Base-by-base conservation (phyloP, 2,113 vertebrate genomes). In the Grantiella picta region DNA sequence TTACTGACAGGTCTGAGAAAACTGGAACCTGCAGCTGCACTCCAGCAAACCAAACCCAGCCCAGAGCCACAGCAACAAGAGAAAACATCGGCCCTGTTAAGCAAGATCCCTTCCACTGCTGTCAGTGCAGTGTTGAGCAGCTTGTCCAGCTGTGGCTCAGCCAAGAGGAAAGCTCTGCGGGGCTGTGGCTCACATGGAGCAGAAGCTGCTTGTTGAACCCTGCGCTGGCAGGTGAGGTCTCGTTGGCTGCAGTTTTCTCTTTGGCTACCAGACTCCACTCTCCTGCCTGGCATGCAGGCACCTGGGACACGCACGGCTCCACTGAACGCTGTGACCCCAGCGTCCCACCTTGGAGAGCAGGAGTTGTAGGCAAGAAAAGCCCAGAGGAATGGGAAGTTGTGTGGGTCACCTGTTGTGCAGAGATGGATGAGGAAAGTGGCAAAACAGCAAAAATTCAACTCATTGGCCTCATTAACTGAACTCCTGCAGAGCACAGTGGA, bases 211-310 rank as follows among this genome's bases (percentile, higher is more conserved):
- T 5, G 29, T 35, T 28, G 57, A 64, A 2, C 60, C 63, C 56
- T 8, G 5, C 0, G 0, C 18, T 2, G 47, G 15, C 56, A 92
- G 45, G 35, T 7, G 54, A 45, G 38, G 8, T 28, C 40, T 27
- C 7, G 0, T 0, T 36, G 40, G 45, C 9, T 96, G 94, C 75
- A 87, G 20, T 94, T 80, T 91, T 33, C 70, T 50, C 63, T 73
- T 31, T 54, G 91, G 44, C 94, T 94, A 20, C 49, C 93, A 97
- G 95, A 94, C 78, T 95, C 89, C 95, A 92, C 94, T 91, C 57
- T 95, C 42, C 84, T 77, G 61, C 84, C 50, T 85, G 66, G 49
- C 47, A 49, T 64, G 27, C 12, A 10, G 60, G 71, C 42, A 44
- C 61, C 52, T 28, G 63, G 18, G 68, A 20, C 21, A 49, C 29